Percentiles rank a stretch among this genome's conserved stretches.
Evolutionary conservation across 2,797 vertebrate genomes (phyloP).

Genomic region (Artibeus lituratus): DNA sequence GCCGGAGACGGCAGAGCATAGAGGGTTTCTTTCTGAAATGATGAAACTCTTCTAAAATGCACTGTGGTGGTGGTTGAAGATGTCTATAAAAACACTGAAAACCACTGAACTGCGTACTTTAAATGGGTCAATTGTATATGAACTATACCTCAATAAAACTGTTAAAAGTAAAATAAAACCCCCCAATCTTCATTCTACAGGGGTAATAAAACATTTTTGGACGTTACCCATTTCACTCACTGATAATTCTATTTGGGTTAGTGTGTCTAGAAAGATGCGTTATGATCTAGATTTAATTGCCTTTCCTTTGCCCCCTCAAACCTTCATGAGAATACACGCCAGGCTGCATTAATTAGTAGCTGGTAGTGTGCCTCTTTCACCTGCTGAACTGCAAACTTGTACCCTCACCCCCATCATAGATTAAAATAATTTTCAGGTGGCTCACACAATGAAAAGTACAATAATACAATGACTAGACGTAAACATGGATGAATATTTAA

Average conservation of each 20-base stretch:
- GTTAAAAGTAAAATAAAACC: neutral
- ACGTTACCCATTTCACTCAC: neutral
- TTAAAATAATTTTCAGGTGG: constrained; percentile 35
- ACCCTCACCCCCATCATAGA: neutral
- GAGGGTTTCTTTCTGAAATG: neutral
- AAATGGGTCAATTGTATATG: neutral
- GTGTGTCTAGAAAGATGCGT: neutral
- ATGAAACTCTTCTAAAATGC: neutral
- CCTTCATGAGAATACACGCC: neutral
- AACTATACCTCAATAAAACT: neutral
- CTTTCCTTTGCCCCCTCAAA: neutral
- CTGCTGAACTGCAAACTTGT: neutral
- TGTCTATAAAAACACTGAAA: neutral
- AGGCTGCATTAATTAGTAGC: neutral
- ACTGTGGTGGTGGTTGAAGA: neutral
- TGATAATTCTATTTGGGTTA: neutral
- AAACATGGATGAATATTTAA: neutral
- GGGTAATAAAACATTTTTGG: neutral
- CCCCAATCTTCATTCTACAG: neutral
- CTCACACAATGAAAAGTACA: constrained; percentile 7
- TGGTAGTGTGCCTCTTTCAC: neutral
- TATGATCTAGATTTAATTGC: neutral
- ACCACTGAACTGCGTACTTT: neutral
- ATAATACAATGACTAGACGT: neutral
- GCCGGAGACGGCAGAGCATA: neutral